Evolutionary conservation across 2,888 invertebrate species (phyloP), one percentile per base, ranked within the genome.

Genomic region (Chaetogeoica ovagalla): DNA sequence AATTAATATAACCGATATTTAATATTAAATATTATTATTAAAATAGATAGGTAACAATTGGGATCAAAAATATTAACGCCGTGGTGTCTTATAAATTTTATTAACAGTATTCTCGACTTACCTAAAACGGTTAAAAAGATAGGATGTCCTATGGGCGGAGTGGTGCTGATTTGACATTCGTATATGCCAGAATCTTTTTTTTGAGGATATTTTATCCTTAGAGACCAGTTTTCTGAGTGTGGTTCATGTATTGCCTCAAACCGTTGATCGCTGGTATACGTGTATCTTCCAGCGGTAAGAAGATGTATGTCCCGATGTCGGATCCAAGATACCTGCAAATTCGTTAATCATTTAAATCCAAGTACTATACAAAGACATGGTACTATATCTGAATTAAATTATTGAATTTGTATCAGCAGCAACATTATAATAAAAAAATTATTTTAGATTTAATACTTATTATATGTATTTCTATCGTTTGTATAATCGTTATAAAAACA

Each of bases 121-220:
- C 95, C 94, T 83, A 95, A 93, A 85, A 95, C 93, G 84, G 91
- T 93, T 82, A 95, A 90, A 86, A 90, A 91, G 81, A 95, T 91
- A 39, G 92, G 91, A 86, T 94, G 93, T 63, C 94, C 94, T 72
- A 94, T 91, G 82, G 94, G 94, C 73, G 95, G 95, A 83, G 95
- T 95, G 74, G 95, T 95, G 84, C 94, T 94, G 86, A 95, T 94
- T 89, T 95, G 95, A 86, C 95, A 95, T 88, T 95, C 95, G 87
- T 95, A 95, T 85, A 93, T 90, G 60, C 93, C 93, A 3, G 91
- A 90, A 86, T 93, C 93, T 85, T 91, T 91, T 82, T 90, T 88
- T 86, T 92, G 92, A 11, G 92, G 91, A 86, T 92, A 92, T 82
- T 91, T 89, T 86, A 92, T 92, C 85, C 92, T 90, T 82, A 95